Evolutionary conservation across 2,888 invertebrate species (phyloP).

Genomic region (Ennomos fuscantarius): DNA sequence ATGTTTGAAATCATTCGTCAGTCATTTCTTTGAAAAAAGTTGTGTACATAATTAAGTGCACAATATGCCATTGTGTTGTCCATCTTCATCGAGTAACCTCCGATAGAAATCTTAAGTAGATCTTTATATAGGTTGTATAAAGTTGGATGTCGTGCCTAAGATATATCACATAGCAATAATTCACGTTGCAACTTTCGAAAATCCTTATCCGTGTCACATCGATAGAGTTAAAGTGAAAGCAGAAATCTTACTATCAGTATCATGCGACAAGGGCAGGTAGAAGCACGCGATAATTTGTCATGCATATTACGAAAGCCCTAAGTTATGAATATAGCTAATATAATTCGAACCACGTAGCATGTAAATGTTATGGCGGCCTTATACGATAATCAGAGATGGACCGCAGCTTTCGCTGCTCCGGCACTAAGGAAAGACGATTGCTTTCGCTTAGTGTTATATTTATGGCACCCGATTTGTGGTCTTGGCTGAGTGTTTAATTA

Average conservation of each 20-base stretch:
- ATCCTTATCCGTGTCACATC: conserved; percentile 21
- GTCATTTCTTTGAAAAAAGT: too few relatives aligned
- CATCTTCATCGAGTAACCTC: too few relatives aligned
- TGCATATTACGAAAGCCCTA: conserved; percentile 26
- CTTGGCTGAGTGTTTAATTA: conserved; percentile 14
- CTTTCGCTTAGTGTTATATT: conserved; percentile 36
- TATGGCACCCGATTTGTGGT: conserved; percentile 30
- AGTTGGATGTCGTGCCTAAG: too few relatives aligned
- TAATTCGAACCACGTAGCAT: conserved; percentile 24
- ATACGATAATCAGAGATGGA: conserved; percentile 31
- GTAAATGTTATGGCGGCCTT: conserved; percentile 31
- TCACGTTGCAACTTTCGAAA: conserved; percentile 22
- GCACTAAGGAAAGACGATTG: conserved; percentile 25
- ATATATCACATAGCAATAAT: not conserved
- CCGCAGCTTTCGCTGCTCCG: conserved; percentile 35
- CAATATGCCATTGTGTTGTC: too few relatives aligned
- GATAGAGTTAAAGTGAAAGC: conserved; percentile 29
- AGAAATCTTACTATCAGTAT: conserved; percentile 12
- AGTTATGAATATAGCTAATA: conserved; percentile 21
- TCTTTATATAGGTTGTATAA: too few relatives aligned
- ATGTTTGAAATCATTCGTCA: too few relatives aligned
- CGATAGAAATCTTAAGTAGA: too few relatives aligned
- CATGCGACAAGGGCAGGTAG: conserved; percentile 13
- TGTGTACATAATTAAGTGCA: too few relatives aligned
- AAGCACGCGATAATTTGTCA: conserved; percentile 27